A percentile compares a stretch with the other conserved stretches of the same genome.
Conservation (phyloP, 2,888 invertebrate genomes). For the Eristalis intricaria region DNA sequence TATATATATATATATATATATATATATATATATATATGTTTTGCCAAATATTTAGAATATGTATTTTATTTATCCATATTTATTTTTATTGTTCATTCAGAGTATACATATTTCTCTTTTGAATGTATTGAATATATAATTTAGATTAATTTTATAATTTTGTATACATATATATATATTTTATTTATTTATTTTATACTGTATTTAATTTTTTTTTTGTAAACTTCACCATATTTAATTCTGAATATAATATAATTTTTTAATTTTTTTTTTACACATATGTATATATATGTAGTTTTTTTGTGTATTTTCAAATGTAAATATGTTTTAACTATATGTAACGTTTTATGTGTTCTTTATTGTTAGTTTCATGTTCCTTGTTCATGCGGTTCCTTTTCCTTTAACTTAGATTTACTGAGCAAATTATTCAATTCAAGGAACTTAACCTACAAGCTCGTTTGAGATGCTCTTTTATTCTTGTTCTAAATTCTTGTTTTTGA, state of each 20-base stretch:
- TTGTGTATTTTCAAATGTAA: neutral
- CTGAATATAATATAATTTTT: neutral
- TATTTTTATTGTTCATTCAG: neutral
- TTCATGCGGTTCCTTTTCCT: neutral
- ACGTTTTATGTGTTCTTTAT: neutral
- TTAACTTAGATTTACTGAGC: neutral
- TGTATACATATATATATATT: neutral
- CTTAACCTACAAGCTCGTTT: too few relatives aligned
- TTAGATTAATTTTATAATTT: slow-evolving; percentile 19
- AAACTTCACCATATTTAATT: neutral
- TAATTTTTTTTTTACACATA: neutral
- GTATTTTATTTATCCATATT: neutral
- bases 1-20: too few relatives aligned
- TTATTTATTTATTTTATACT: neutral
- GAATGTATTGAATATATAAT: slow-evolving; percentile 28
- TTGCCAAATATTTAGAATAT: slow-evolving; percentile 37
- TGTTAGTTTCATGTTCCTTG: neutral
- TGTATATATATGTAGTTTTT: neutral
- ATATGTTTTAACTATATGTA: slow-evolving; percentile 5
- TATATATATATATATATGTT: neutral
- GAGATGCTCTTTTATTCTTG: neutral
- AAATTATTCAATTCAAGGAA: neutral
- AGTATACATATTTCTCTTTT: slow-evolving; percentile 9
- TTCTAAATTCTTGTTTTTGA: too few relatives aligned
- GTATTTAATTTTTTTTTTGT: slow-evolving; percentile 13